These are phyloP conservation scores for Psittacula cyanocephala DNA, from an alignment of 2,113 vertebrate species.

Conservation along the genomic window DNA sequence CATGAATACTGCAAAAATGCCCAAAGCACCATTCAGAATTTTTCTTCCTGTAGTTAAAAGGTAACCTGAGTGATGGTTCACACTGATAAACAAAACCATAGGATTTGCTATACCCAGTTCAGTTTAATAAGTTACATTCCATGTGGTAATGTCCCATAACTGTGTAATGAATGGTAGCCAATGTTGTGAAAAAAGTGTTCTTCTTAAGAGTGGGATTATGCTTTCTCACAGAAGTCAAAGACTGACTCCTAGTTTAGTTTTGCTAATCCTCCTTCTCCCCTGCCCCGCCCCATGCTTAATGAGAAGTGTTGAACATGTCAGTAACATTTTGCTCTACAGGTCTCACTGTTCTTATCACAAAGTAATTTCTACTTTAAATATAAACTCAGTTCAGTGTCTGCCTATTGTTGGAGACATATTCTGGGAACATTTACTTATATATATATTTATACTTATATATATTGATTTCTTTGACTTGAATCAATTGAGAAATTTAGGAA, in stretches of 20 bases:
- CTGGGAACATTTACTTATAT: neutral
- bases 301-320: neutral
- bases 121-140: neutral
- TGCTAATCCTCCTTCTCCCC: neutral
- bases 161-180: neutral
- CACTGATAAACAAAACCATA: neutral
- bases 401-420: neutral
- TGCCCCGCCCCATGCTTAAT: accelerated
- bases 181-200: neutral
- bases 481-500: neutral
- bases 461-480: neutral
- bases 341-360: neutral
- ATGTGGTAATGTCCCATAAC: neutral
- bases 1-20: neutral
- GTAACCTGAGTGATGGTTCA: neutral
- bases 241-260: neutral
- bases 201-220: neutral
- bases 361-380: neutral
- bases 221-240: neutral
- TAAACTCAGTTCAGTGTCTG: neutral
- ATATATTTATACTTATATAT: neutral
- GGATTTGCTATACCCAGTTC: neutral
- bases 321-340: neutral
- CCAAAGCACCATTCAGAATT: neutral
- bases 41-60: neutral